Conservation (phyloP, 2,113 vertebrate genomes). For the Limanda limanda region DNA sequence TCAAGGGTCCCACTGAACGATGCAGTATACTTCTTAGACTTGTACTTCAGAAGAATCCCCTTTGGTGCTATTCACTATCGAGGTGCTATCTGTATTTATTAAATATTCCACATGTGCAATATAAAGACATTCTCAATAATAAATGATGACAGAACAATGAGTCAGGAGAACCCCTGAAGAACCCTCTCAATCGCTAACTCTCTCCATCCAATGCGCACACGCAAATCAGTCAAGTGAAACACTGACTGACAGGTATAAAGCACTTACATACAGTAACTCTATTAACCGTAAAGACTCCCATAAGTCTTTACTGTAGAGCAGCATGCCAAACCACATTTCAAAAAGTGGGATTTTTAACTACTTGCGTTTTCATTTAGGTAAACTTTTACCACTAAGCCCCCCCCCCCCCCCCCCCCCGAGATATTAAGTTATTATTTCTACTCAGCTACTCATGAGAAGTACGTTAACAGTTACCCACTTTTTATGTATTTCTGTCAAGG, state of each 20-base stretch:
- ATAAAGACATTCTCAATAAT: background rate
- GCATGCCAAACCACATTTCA: background rate
- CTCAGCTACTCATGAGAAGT: background rate
- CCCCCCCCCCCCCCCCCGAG: no score
- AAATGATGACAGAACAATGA: slow-evolving; percentile 9
- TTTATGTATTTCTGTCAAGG: background rate
- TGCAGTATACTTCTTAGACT: slow-evolving; percentile 2
- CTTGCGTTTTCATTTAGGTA: background rate
- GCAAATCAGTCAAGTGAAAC: background rate
- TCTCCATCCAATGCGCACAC: background rate
- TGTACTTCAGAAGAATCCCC: slow-evolving; percentile 12
- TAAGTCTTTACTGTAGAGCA: slow-evolving; percentile 1
- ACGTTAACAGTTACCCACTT: background rate
- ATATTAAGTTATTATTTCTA: background rate
- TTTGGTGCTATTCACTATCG: slow-evolving; percentile 17
- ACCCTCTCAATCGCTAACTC: background rate
- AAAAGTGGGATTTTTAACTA: background rate
- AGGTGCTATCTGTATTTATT: background rate
- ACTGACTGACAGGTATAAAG: background rate
- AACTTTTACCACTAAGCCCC: background rate
- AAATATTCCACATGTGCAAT: background rate
- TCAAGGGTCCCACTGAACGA: slow-evolving; percentile 20
- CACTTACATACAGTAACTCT: slow-evolving; percentile 6
- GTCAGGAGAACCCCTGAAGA: background rate
- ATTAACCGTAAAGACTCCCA: slow-evolving; percentile 34